Percentiles rank a stretch among this genome's conserved stretches.
phyloP scores from a whole-genome alignment of 2,113 vertebrate species.

The Sebastes schlegelii region DNA sequence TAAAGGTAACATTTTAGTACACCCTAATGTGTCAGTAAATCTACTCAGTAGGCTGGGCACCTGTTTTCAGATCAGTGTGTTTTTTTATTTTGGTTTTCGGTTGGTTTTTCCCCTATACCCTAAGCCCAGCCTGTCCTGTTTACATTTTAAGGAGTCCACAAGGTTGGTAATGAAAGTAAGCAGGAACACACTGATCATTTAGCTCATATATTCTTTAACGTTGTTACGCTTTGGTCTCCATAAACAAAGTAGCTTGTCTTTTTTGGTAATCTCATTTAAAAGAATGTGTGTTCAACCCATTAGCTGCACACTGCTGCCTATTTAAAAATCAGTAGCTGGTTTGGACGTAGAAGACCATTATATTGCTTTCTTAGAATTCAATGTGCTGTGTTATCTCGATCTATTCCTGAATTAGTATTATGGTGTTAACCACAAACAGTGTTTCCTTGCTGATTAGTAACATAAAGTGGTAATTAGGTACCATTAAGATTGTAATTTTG shows the following conservation, averaged over 20 bases:
- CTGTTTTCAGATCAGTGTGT: not conserved
- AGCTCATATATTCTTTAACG: not conserved
- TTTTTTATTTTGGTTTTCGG: not conserved
- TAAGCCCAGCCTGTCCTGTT: not conserved
- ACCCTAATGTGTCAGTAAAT: not conserved
- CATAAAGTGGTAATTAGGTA: not conserved
- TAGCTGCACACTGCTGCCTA: conserved; percentile 14
- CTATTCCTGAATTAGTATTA: not conserved
- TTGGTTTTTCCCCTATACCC: not conserved
- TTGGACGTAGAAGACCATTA: not conserved
- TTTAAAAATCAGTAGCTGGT: conserved; percentile 5
- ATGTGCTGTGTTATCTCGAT: not conserved
- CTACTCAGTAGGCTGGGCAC: not conserved
- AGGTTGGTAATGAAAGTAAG: not conserved
- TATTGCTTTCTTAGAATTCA: not conserved
- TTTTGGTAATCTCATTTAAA: conserved; percentile 27
- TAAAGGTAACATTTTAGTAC: not conserved
- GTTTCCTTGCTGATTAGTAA: not conserved
- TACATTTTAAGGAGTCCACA: conserved; percentile 2
- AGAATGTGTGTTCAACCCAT: conserved; percentile 9
- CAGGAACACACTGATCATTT: not conserved
- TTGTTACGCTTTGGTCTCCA: conserved; percentile 6
- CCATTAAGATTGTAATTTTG: not conserved
- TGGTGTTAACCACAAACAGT: not conserved
- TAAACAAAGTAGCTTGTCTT: conserved; percentile 13